phyloP scores from a whole-genome alignment of 2,113 vertebrate genomes.

The Cebus imitator region DNA sequence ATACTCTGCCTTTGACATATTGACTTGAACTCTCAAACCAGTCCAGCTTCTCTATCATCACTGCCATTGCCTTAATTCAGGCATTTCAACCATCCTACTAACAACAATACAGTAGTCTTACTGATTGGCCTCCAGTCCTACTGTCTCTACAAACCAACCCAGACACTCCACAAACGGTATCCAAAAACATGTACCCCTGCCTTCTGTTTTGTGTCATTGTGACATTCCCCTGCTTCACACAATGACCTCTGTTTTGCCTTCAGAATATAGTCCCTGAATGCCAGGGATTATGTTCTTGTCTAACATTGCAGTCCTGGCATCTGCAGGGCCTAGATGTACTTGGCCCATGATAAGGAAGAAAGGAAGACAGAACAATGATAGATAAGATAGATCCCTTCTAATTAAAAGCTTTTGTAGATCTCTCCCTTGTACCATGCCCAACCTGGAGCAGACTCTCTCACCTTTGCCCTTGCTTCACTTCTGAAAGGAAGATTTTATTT shows the following conservation, averaged over 20 bases:
- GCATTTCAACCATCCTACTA: background rate
- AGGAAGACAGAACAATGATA: background rate
- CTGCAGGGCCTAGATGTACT: background rate
- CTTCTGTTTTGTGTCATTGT: background rate
- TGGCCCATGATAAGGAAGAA: background rate
- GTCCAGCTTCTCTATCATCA: background rate
- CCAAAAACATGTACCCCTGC: background rate
- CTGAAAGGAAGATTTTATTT: background rate
- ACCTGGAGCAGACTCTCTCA: background rate
- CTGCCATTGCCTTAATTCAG: background rate
- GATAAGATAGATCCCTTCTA: background rate
- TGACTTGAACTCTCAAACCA: background rate
- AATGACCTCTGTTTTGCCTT: background rate
- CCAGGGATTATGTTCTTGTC: background rate
- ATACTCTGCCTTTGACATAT: background rate
- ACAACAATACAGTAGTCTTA: background rate
- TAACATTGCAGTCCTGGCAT: background rate
- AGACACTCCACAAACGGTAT: background rate
- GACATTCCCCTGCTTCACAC: background rate
- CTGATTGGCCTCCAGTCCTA: background rate
- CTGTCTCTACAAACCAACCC: background rate
- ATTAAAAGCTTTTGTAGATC: background rate
- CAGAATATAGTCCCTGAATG: background rate
- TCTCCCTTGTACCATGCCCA: background rate
- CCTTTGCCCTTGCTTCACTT: background rate